Conservation (phyloP, 1,140 invertebrate species). For the Nephotettix cincticeps region DNA sequence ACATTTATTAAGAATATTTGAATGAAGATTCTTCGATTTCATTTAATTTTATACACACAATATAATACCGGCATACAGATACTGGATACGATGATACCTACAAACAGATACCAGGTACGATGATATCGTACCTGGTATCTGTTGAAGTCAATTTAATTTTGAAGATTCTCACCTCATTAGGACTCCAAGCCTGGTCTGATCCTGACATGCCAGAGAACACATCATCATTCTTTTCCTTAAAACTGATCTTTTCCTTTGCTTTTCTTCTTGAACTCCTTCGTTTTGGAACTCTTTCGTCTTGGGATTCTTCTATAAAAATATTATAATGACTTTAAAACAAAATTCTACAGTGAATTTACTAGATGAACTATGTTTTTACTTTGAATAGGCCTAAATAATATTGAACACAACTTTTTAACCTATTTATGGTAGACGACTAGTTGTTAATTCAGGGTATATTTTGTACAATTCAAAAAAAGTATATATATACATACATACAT, state of each 20-base stretch:
- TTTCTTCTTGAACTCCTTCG: conserved; percentile 64
- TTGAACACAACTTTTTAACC: background rate
- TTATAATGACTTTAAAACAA: background rate
- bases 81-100: too few species aligned
- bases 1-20: too few species aligned
- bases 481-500: too few species aligned
- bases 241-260: conserved; percentile 46
- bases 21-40: too few species aligned
- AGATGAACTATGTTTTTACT: too few species aligned
- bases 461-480: conserved; percentile 44
- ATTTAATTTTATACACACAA: too few species aligned
- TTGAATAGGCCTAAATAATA: background rate
- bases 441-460: background rate
- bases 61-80: too few species aligned
- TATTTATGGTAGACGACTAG: background rate
- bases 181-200: conserved; percentile 63
- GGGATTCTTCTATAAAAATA: background rate
- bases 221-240: conserved; percentile 42
- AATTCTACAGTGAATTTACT: background rate
- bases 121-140: too few species aligned
- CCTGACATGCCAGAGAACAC: conserved; percentile 30
- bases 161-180: conserved; percentile 43
- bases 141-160: too few species aligned
- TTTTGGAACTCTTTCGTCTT: background rate
- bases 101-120: too few species aligned